A percentile compares a stretch with the other conserved stretches of the same genome.
These are phyloP conservation scores for Caloenas nicobarica DNA, from an alignment of 2,113 vertebrate species.

Conservation along the genomic window DNA sequence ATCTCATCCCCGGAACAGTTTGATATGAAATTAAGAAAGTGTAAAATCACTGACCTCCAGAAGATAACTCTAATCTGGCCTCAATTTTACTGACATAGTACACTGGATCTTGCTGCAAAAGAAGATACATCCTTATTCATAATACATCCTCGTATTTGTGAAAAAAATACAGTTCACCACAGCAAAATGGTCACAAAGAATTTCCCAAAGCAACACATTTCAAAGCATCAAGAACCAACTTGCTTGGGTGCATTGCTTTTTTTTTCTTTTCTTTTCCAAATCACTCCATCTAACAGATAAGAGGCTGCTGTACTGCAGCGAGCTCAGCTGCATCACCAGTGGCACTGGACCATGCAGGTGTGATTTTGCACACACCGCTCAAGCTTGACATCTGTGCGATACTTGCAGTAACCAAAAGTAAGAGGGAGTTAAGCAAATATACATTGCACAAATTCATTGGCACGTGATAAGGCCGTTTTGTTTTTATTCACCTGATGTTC, in stretches of 20 bases:
- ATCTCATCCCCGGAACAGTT: not conserved
- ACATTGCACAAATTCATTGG: not conserved
- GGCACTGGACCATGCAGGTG: not conserved
- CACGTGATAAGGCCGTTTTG: not conserved
- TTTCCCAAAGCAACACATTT: not conserved
- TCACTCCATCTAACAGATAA: not conserved
- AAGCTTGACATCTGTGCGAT: not conserved
- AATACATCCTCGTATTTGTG: not conserved
- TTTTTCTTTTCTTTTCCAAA: not conserved
- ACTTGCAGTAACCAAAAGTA: not conserved
- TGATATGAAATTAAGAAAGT: not conserved
- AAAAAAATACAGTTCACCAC: not conserved
- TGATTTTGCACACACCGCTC: not conserved
- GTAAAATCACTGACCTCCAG: constrained; percentile 64
- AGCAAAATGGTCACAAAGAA: not conserved
- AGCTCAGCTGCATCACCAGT: not conserved
- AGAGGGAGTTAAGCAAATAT: not conserved
- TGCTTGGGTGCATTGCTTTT: not conserved
- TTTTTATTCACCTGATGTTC: not conserved
- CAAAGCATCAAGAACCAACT: not conserved
- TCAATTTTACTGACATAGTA: constrained; percentile 76
- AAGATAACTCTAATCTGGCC: constrained; percentile 39
- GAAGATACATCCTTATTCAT: not conserved
- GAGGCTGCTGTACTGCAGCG: not conserved
- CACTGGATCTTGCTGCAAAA: constrained; percentile 73